Base-by-base conservation (phyloP, 64 coral and sea anemone genomes). In the Stichodactyla helianthus region DNA sequence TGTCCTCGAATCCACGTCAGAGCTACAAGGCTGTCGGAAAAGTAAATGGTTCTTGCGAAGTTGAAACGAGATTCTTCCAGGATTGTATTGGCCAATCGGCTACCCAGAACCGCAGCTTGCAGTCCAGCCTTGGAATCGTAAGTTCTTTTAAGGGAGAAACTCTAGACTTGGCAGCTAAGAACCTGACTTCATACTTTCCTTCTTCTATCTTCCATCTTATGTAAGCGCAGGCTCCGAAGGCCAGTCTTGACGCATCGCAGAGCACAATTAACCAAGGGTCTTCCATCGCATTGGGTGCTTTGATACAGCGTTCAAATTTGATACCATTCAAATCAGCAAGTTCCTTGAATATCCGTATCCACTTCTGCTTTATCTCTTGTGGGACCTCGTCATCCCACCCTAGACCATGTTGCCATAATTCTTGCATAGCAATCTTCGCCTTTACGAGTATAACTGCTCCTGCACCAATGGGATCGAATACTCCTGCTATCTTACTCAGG, bases 401-500 rank as follows among this genome's bases (percentile, higher is more conserved):
- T 27, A 85, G 52, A n/a, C 91, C 87, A 55, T 55, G 28, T 20
- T 89, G 87, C 82, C 82, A 89, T 4, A 93, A 17, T 53, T 85
- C 65, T 52, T 92, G 85, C 59, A 87, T 76, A 1, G 64, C 79
- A 14, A 92, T 91, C 53, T 86, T 91, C 6, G 89, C 71, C 53
- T 86, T 86, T 18, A 86, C 52, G 71, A 63, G 50, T 31, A 91
- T 17, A 8, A 77, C 53, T 86, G 89, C 89, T 17, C 52, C 55
- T 59, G 55, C 68, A 27, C 89, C 89, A 16, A 91, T 87, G 10
- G 89, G 89, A 67, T 91, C 89, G 56, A 80, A 91, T 11, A 91
- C 52, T 12, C 89, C 71, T 68, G 89, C 89, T 50, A 91, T 13
- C 9, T 82, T 53, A 58, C 77, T 82, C 6, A 92, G 67, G 51